These are phyloP conservation scores for Pheosia tremula DNA, from an alignment of 2,888 invertebrate species.

Conservation along the genomic window DNA sequence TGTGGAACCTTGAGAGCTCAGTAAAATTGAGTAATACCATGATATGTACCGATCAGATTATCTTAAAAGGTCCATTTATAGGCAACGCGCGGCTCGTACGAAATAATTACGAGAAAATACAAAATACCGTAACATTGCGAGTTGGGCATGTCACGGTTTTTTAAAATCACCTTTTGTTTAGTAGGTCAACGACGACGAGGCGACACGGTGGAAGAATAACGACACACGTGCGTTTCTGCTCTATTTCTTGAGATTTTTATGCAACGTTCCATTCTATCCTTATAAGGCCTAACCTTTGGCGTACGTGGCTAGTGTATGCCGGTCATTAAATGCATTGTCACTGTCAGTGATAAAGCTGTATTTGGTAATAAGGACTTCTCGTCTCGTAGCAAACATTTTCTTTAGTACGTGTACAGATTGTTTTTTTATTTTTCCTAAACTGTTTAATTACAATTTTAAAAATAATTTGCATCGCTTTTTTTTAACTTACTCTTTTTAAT, in stretches of 20 bases:
- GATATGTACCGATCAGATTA: slow-evolving; percentile 39
- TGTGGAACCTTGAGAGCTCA: slow-evolving; percentile 39
- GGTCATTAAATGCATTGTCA: slow-evolving; percentile 10
- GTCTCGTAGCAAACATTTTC: neutral
- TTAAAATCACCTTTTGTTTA: slow-evolving; percentile 47
- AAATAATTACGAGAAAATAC: slow-evolving; percentile 46
- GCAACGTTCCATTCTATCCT: slow-evolving; percentile 40
- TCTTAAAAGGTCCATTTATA: slow-evolving; percentile 45
- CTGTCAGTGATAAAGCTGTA: slow-evolving; percentile 1
- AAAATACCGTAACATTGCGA: slow-evolving; percentile 51
- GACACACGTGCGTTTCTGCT: slow-evolving; percentile 52
- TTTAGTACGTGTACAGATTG: neutral
- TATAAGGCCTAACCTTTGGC: slow-evolving; percentile 30
- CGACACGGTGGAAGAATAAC: slow-evolving; percentile 47
- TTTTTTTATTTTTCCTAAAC: neutral
- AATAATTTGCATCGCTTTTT: too few species aligned
- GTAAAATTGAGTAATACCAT: slow-evolving; percentile 45
- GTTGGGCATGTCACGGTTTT: slow-evolving; percentile 56
- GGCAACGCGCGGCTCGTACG: slow-evolving; percentile 40
- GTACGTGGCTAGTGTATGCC: slow-evolving; percentile 17
- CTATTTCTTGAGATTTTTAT: slow-evolving; percentile 50
- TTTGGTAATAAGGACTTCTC: neutral
- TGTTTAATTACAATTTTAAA: neutral
- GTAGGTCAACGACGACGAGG: slow-evolving; percentile 61
- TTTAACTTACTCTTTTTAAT: too few species aligned